Percentiles rank a stretch among this genome's conserved stretches.
phyloP scores from a whole-genome alignment of 1,140 invertebrate species.

The Aleiodes sp. region DNA sequence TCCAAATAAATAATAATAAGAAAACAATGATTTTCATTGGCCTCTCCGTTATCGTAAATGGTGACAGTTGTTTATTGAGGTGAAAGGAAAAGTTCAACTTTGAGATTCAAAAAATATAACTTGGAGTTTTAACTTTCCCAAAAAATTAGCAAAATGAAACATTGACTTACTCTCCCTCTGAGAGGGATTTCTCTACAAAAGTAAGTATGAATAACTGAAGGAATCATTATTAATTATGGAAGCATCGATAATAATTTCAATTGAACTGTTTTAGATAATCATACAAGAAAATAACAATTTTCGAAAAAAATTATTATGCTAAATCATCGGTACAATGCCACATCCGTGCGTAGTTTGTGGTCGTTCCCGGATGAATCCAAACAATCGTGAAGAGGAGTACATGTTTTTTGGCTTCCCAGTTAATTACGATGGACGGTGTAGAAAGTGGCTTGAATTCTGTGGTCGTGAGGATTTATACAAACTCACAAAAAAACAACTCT shows the following conservation, averaged over 20 bases:
- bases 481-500: constrained; percentile 59
- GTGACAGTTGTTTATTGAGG: background rate
- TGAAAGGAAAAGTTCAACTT: background rate
- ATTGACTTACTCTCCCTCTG: too few relatives aligned
- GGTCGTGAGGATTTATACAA: constrained; percentile 63
- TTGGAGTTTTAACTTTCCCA: too few relatives aligned
- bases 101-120: too few relatives aligned
- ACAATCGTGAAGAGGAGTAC: constrained; percentile 62
- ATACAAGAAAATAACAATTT: background rate
- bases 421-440: constrained; percentile 58
- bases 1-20: background rate
- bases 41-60: too few relatives aligned
- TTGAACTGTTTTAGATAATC: too few relatives aligned
- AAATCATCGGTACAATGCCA: constrained; percentile 53
- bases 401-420: constrained; percentile 64
- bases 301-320: background rate
- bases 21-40: too few relatives aligned
- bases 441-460: constrained; percentile 63
- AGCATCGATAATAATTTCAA: too few relatives aligned
- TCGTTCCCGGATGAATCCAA: constrained; percentile 64
- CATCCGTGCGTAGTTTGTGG: constrained; percentile 65
- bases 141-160: too few relatives aligned
- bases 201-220: too few relatives aligned
- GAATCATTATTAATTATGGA: too few relatives aligned
- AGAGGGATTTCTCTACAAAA: too few relatives aligned